Base-by-base conservation (phyloP, 1,140 invertebrate species). In the Sycobia sp. region DNA sequence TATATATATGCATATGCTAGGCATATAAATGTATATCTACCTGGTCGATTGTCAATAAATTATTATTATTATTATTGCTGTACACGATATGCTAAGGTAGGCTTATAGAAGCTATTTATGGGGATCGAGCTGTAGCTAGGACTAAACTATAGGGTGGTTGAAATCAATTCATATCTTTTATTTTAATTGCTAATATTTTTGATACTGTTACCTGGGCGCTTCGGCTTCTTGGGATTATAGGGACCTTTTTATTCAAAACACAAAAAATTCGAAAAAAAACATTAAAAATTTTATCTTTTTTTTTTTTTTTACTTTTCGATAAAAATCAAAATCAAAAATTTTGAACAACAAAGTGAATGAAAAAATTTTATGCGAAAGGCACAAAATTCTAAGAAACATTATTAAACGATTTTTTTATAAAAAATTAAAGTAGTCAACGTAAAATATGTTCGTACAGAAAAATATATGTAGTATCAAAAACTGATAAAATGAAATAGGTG, bases 61-160 rank as follows among this genome's bases (percentile, higher is more conserved):
- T 51, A 23, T 25, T 34, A n/a, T n/a, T n/a, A n/a, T n/a, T n/a
- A n/a, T 61, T 39, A 50, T 32, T 29, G n/a, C 14, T 59, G 32
- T 32, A n/a, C n/a, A 14, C 44, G 27, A n/a, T n/a, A 60, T 41
- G 39, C 58, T 51, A 47, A 56, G 27, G 11, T 56, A 56, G 43
- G 29, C 44, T 50, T 10, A 20, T 38, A 41, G 41, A 51, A 51
- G 47, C 49, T 53, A 43, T 32, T 43, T 50, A 25, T 51, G 23
- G 14, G 29, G 13, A 46, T 46, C 32, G 13, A 51, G 25, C 58
- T 43, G 16, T 61, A 20, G 36, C 58, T 61, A 54, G 18, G 22
- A 18, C 59, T 62, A 62, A 62, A 47, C 41, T 62, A 62, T 22
- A 55, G 61, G 61, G 61, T 62, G 61, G 61, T 62, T 62, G 61